Base-by-base conservation (phyloP, 2,888 invertebrate species). In the Platycheirus rosarum region DNA sequence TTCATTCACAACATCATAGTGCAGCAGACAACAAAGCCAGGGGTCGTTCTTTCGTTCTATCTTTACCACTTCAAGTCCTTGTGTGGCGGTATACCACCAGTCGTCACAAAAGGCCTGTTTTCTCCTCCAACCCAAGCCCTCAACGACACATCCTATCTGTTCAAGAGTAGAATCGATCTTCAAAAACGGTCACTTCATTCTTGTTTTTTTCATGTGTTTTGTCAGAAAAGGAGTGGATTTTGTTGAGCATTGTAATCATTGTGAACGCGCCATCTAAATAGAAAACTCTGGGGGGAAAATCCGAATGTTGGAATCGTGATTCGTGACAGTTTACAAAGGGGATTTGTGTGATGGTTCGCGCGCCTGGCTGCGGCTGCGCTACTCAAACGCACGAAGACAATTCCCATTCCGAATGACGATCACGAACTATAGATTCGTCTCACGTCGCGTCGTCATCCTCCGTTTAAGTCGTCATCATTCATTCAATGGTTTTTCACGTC, bases 301-400 rank as follows among this genome's bases (percentile, higher is more conserved):
- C 69, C 37, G 29, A 79, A 79, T 69, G 63, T 65, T 63, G 49
- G 29, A 79, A 74, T 79, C 79, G 79, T 79, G 75, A 75, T 75
- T 75, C 79, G 79, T 79, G 75, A 79, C 79, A 79, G 79, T 79
- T 79, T 74, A 74, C 79, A 69, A 48, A 62, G 68, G 46, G 48
- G 68, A 60, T 60, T 68, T 73, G 66, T 78, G 66, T 78, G 73
- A 78, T 66, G 73, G 46, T 66, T 60, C 44, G 40, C 78, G 73
- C 57, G 51, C 60, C 73, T n/a, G n/a, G 73, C 57, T 42, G 49
- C 73, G 46, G 62, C 68, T 68, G 55, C 51, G 48, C 51, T 55
- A 42, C 20, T 57, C 46, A 74, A 79, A 74, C 74, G 74, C 71
- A 73, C 63, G 20, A 40, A 40, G 20, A 9, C 14, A 29, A 57